Percentiles rank a stretch among this genome's conserved stretches.
Evolutionary conservation across 2,888 invertebrate genomes (phyloP).

Genomic region (Herminia tarsipennalis): DNA sequence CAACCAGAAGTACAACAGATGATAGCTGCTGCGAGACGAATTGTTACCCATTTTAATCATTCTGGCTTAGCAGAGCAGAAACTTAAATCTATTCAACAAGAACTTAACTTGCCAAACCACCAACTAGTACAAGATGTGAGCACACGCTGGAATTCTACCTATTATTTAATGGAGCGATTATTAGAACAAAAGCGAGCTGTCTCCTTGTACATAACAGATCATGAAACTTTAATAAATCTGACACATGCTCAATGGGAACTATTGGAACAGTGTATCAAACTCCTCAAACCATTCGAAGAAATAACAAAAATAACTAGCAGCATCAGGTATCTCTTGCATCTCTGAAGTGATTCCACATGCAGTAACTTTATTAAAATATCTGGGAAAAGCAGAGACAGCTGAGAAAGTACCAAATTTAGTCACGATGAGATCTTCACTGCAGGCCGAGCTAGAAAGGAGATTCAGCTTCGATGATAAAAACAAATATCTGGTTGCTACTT

Average conservation of each 20-base stretch:
- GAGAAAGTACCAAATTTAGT: conserved; percentile 4
- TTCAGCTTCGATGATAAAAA: conserved; percentile 7
- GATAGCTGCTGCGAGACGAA: too few relatives aligned
- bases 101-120: conserved; percentile 9
- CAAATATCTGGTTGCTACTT: conserved; percentile 8
- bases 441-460: conserved; percentile 2
- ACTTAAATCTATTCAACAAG: too few relatives aligned
- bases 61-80: too few relatives aligned
- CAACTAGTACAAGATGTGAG: background rate
- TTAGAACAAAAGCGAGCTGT: conserved; percentile 22
- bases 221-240: conserved; percentile 3
- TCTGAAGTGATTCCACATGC: background rate
- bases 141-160: conserved; percentile 4
- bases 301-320: conserved; percentile 5
- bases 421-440: conserved; percentile 9
- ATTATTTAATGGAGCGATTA: conserved; percentile 8
- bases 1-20: too few relatives aligned
- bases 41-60: too few relatives aligned
- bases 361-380: background rate
- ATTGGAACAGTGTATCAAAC: conserved; percentile 26
- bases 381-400: conserved; percentile 24
- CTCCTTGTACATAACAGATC: conserved; percentile 7
- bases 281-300: conserved; percentile 25
- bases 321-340: background rate
- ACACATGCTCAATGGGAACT: background rate